Evolutionary conservation across 2,113 vertebrate genomes (phyloP).

Genomic region (Oryzias celebensis): DNA sequence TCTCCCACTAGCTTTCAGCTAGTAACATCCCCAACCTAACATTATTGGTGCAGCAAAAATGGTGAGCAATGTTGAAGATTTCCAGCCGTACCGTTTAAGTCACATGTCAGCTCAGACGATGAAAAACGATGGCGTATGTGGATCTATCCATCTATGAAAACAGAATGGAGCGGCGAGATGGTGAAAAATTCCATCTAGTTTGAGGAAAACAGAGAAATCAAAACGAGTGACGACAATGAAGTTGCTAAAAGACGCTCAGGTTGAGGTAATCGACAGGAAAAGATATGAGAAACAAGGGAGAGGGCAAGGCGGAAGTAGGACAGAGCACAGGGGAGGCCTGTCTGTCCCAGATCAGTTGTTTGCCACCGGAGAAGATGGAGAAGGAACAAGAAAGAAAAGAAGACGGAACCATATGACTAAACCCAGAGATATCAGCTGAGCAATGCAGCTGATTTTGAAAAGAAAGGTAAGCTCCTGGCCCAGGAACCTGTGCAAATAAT

Average conservation of each 20-base stretch:
- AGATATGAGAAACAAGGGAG: constrained; percentile 47
- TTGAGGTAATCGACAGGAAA: constrained; percentile 25
- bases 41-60: no score
- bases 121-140: no score
- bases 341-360: constrained; percentile 78
- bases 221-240: constrained; percentile 16
- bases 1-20: no score
- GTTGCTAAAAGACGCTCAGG: constrained; percentile 21
- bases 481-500: constrained; percentile 34
- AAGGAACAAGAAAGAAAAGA: constrained; percentile 45
- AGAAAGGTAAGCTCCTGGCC: constrained; percentile 35
- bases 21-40: no score
- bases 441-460: constrained; percentile 52
- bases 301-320: constrained; percentile 74
- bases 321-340: constrained; percentile 75
- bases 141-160: no score
- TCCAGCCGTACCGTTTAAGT: no score
- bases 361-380: constrained; percentile 45
- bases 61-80: no score
- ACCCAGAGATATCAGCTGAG: constrained; percentile 67
- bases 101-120: no score
- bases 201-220: constrained; percentile 34
- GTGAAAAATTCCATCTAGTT: constrained; percentile 17
- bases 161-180: no score
- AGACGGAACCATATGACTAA: constrained; percentile 57